phyloP scores from a whole-genome alignment of 2,797 vertebrate species.

The Molossus molossus region DNA sequence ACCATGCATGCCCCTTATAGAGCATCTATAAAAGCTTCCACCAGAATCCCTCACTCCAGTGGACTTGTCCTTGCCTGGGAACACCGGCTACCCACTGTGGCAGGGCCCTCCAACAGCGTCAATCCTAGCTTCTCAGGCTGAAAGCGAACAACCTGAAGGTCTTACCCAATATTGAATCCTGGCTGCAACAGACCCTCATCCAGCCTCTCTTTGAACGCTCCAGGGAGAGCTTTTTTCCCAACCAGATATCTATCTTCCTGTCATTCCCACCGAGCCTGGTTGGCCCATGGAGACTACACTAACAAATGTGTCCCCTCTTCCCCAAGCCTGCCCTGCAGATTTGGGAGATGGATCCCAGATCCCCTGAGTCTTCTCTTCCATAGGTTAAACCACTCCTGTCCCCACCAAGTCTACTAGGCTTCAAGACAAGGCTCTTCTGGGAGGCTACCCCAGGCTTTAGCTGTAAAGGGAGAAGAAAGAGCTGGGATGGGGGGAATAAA shows the following conservation, averaged over 20 bases:
- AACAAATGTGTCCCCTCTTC: background rate
- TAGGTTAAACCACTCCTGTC: background rate
- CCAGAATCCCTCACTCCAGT: background rate
- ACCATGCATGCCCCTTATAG: background rate
- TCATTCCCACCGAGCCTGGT: background rate
- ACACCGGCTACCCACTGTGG: background rate
- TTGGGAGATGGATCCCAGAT: background rate
- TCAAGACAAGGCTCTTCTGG: conserved; percentile 57
- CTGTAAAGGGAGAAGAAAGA: conserved; percentile 89
- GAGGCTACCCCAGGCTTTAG: conserved; percentile 87
- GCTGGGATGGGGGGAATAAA: conserved; percentile 84
- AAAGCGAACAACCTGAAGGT: background rate
- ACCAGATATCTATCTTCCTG: conserved; percentile 9
- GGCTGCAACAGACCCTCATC: background rate
- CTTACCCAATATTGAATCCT: background rate
- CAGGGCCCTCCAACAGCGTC: background rate
- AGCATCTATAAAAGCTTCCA: background rate
- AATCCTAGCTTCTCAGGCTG: background rate
- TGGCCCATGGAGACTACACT: background rate
- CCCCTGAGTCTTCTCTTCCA: background rate
- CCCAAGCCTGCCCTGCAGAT: background rate
- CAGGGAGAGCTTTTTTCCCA: background rate
- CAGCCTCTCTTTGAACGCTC: background rate
- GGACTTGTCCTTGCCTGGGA: background rate
- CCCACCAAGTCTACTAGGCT: conserved; percentile 60